Evolutionary conservation across 1,140 invertebrate species (phyloP), one percentile per base, ranked within the genome.

Genomic region (Bombus waltoni): DNA sequence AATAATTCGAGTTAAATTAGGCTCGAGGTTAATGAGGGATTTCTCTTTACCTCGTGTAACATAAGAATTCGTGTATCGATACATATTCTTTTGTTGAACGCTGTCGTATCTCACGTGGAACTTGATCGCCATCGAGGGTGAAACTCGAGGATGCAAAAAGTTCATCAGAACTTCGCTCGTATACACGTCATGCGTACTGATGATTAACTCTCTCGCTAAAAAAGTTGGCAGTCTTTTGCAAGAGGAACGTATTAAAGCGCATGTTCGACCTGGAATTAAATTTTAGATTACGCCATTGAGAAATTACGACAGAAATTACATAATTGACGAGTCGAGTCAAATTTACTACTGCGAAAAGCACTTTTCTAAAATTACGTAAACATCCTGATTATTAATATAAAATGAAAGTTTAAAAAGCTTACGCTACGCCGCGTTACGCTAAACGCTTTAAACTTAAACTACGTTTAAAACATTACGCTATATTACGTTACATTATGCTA

Each of bases 61-160:
- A 5, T 15, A 66, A 81, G 78, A 47, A 57, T 81, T 68, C 62
- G 47, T 77, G 32, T 32, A 83, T 42, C 65, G 32, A 57, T 65
- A 28, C 44, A 38, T 47, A 42, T 42, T 35, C 70, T 8, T 5
- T 32, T n/a, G 57, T 80, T 38, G n/a, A 76, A 83, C 32, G 32
- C 32, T 32, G 32, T 32, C 32, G 59, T 73, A 74, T 62, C 71
- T 80, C 57, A n/a, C 9, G 22, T 74, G 84, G 59, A 75, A 75
- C 47, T n/a, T 40, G 79, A 86, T 86, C 78, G 78, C 22, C 18
- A 25, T 57, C 72, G 78, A 74, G 71, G 84, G 79, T 86, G 84
- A 86, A 86, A 86, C 79, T 82, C 59, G 79, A 86, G 84, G 72
- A 86, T 42, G 71, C 71, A 66, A 28, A 57, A 85, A 81, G 81